These are phyloP conservation scores for Melipona quadrifasciata DNA, from an alignment of 1,140 invertebrate genomes.

Conservation along the genomic window DNA sequence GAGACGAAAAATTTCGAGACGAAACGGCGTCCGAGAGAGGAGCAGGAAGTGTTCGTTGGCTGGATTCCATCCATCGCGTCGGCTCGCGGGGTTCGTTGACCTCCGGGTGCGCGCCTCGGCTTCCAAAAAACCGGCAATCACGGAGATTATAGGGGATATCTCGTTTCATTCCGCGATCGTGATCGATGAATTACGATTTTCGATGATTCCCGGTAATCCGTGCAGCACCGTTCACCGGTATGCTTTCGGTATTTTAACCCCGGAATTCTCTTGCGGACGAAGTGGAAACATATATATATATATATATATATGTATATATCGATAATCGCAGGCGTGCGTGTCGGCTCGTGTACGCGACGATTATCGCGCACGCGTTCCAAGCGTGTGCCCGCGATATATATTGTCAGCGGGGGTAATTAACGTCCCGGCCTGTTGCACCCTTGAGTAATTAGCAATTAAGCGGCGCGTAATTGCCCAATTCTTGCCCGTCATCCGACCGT, in stretches of 20 bases:
- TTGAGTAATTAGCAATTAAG: conserved; percentile 71
- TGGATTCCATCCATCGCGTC: background rate
- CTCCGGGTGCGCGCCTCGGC: background rate
- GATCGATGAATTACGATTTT: conserved; percentile 55
- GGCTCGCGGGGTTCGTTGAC: conserved; percentile 36
- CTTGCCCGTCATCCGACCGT: conserved; percentile 64
- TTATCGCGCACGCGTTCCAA: conserved; percentile 36
- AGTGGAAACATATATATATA: too few species aligned
- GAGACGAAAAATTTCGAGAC: conserved; percentile 21
- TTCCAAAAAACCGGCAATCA: conserved; percentile 43
- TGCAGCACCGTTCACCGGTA: background rate
- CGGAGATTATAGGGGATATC: conserved; percentile 48
- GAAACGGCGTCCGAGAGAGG: background rate
- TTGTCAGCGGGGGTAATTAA: conserved; percentile 63
- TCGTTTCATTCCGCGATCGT: conserved; percentile 6
- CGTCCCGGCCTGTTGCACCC: conserved; percentile 20
- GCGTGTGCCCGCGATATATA: conserved; percentile 49
- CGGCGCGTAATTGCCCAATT: conserved; percentile 69
- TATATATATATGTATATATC: too few species aligned
- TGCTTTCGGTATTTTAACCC: conserved; percentile 30
- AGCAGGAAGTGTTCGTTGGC: conserved; percentile 19
- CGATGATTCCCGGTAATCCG: conserved; percentile 48
- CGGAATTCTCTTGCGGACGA: background rate
- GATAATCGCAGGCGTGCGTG: background rate
- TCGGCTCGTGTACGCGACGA: conserved; percentile 19